phyloP scores from a whole-genome alignment of 2,888 invertebrate species.

The Eristalinus sepulchralis region DNA sequence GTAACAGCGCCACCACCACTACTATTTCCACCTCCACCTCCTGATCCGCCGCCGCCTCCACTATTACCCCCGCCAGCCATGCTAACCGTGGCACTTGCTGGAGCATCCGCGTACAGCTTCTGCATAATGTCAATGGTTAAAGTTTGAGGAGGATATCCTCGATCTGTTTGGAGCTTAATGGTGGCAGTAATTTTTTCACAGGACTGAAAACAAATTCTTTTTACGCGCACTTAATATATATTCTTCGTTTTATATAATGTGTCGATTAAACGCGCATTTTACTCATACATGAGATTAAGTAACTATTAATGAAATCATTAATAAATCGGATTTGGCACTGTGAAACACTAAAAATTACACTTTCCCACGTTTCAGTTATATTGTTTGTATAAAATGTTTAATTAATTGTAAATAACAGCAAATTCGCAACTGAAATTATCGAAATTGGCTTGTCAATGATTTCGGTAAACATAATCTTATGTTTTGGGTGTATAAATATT shows the following conservation, averaged over 20 bases:
- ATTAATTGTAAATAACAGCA: constrained; percentile 55
- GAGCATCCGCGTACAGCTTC: constrained; percentile 80
- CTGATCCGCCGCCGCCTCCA: constrained; percentile 73
- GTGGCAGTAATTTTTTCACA: constrained; percentile 60
- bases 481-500: constrained; percentile 53
- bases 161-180: constrained; percentile 71
- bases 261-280: not conserved
- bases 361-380: constrained; percentile 37
- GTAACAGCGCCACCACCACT: constrained; percentile 72
- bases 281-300: not conserved
- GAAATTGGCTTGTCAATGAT: constrained; percentile 65
- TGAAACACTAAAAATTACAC: constrained; percentile 3
- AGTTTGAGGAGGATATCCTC: constrained; percentile 70
- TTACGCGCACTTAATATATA: not conserved
- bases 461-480: constrained; percentile 68
- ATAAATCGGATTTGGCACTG: constrained; percentile 10
- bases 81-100: constrained; percentile 78
- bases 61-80: constrained; percentile 81
- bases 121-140: constrained; percentile 80
- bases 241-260: not conserved
- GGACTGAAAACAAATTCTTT: constrained; percentile 5
- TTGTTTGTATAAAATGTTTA: constrained; percentile 54
- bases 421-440: constrained; percentile 59
- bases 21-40: constrained; percentile 73
- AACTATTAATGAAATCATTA: constrained; percentile 20